These are phyloP conservation scores for Pachycephala philippinensis DNA, from an alignment of 2,113 vertebrate species.

Conservation along the genomic window DNA sequence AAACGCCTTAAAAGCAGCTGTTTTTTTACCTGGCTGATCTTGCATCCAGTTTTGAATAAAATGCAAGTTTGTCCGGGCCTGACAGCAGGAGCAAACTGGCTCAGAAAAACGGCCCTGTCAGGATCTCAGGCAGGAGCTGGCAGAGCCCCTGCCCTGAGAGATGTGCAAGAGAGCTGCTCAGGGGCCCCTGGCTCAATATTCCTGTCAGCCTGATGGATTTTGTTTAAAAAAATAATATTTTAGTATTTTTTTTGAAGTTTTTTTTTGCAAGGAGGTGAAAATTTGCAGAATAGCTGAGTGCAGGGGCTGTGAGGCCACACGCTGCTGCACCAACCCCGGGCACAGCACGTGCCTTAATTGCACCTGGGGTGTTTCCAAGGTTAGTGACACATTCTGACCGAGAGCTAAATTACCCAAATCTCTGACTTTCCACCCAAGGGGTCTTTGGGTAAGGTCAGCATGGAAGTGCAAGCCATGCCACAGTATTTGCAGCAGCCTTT, in stretches of 20 bases:
- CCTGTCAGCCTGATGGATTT: background rate
- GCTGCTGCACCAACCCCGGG: background rate
- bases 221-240: background rate
- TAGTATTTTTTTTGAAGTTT: too few species aligned
- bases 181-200: background rate
- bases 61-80: background rate
- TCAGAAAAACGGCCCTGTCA: background rate
- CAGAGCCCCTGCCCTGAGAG: background rate
- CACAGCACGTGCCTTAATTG: fast-evolving
- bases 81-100: background rate
- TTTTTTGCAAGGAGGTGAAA: background rate
- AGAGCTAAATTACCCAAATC: background rate
- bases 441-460: background rate
- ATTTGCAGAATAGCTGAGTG: background rate
- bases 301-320: background rate
- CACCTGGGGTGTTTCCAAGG: background rate
- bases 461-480: background rate
- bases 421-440: background rate
- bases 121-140: background rate
- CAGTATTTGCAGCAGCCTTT: background rate
- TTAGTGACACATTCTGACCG: background rate
- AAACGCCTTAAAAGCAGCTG: background rate
- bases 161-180: background rate
- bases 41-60: conserved; percentile 38
- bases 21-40: background rate